These are phyloP conservation scores for Amblyjoppa proteus DNA, from an alignment of 2,888 invertebrate species.

Conservation along the genomic window DNA sequence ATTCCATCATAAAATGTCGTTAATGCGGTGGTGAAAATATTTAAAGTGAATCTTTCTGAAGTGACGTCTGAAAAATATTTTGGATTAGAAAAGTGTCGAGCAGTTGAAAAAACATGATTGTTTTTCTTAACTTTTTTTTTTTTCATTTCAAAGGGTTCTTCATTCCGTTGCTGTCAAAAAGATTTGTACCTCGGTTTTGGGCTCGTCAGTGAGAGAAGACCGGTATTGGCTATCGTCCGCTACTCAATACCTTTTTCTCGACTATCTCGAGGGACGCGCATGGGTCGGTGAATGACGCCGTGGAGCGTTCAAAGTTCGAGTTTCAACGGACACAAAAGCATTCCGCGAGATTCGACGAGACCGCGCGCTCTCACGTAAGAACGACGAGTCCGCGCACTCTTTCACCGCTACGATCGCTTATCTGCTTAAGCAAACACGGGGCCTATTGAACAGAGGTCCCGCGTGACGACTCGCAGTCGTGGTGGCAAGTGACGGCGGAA, in stretches of 20 bases:
- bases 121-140: too few species aligned
- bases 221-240: neutral
- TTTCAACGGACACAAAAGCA: constrained; percentile 49
- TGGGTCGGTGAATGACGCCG: constrained; percentile 19
- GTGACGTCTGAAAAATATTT: too few species aligned
- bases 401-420: constrained; percentile 29
- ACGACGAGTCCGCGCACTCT: constrained; percentile 29
- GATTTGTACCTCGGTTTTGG: neutral
- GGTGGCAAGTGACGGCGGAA: constrained; percentile 43
- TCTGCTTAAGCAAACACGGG: constrained; percentile 45
- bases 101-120: too few species aligned
- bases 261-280: neutral
- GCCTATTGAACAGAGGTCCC: constrained; percentile 8
- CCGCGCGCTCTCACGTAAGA: constrained; percentile 21
- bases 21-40: too few species aligned
- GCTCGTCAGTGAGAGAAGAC: neutral
- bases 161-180: neutral
- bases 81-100: too few species aligned
- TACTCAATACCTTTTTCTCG: neutral
- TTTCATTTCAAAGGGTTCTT: neutral
- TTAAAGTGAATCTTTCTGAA: too few species aligned
- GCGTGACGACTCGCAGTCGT: neutral
- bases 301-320: constrained; percentile 4
- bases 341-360: constrained; percentile 47
- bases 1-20: too few species aligned